Conservation (phyloP, 2,888 invertebrate genomes). For the Acronicta psi region DNA sequence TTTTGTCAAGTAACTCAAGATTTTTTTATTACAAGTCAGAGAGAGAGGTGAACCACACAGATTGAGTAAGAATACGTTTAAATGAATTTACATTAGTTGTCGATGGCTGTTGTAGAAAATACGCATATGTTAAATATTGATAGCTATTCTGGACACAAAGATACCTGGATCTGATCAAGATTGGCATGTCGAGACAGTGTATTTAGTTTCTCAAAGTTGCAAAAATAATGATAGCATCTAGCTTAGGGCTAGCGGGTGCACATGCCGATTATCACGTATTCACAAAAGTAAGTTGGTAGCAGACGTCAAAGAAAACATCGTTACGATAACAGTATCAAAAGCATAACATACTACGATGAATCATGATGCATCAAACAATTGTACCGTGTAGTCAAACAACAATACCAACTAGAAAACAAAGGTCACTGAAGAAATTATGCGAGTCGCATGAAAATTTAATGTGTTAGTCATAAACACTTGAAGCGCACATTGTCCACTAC, state of each 20-base stretch:
- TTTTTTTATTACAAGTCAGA: conserved; percentile 46
- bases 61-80: conserved; percentile 61
- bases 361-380: conserved; percentile 68
- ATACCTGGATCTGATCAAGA: conserved; percentile 26
- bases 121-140: conserved; percentile 39
- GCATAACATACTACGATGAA: conserved; percentile 63
- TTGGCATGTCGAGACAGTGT: conserved; percentile 14
- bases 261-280: conserved; percentile 53
- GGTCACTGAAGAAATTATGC: conserved; percentile 79
- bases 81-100: conserved; percentile 55
- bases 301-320: conserved; percentile 39
- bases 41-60: conserved; percentile 40
- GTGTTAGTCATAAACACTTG: conserved; percentile 72
- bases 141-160: conserved; percentile 22
- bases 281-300: conserved; percentile 32
- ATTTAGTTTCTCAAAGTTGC: conserved; percentile 23
- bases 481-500: conserved; percentile 52
- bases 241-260: conserved; percentile 2
- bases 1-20: conserved; percentile 62
- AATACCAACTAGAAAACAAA: conserved; percentile 74
- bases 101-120: conserved; percentile 33
- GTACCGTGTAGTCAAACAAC: conserved; percentile 65
- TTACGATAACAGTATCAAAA: conserved; percentile 57
- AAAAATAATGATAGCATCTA: conserved; percentile 10
- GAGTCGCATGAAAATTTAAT: conserved; percentile 76